Percentiles rank a stretch among this genome's conserved stretches.
Conservation (phyloP, 2,113 vertebrate species). For the Pygoscelis adeliae region DNA sequence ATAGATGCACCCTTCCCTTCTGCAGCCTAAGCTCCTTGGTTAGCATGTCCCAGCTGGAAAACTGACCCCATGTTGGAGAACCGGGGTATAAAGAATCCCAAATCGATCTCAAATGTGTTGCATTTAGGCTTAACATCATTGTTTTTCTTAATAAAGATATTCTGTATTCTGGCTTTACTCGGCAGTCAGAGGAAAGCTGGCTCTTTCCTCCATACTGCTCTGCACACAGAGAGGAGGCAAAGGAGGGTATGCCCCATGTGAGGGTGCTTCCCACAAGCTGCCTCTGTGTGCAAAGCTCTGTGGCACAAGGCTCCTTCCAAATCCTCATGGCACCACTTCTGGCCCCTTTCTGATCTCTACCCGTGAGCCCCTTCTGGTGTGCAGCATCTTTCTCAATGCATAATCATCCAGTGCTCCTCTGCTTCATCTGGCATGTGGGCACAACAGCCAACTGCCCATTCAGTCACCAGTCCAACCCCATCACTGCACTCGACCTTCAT, state of each 20-base stretch:
- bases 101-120: not conserved
- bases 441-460: not conserved
- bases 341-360: not conserved
- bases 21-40: not conserved
- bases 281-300: not conserved
- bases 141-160: not conserved
- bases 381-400: accelerated
- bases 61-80: not conserved
- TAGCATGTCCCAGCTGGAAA: not conserved
- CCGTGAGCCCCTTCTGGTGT: accelerated
- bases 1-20: not conserved
- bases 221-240: not conserved
- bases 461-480: not conserved
- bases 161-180: not conserved
- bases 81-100: accelerated
- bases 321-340: not conserved
- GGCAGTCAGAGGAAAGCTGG: accelerated
- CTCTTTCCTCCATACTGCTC: not conserved
- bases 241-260: accelerated
- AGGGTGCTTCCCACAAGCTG: not conserved
- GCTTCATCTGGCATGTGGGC: accelerated
- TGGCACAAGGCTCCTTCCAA: not conserved
- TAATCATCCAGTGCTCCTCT: not conserved
- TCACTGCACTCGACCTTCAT: accelerated
- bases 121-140: not conserved